Evolutionary conservation across 2,113 vertebrate species (phyloP), one percentile per base, ranked within the genome.

Genomic region (Saimiri boliviensis): DNA sequence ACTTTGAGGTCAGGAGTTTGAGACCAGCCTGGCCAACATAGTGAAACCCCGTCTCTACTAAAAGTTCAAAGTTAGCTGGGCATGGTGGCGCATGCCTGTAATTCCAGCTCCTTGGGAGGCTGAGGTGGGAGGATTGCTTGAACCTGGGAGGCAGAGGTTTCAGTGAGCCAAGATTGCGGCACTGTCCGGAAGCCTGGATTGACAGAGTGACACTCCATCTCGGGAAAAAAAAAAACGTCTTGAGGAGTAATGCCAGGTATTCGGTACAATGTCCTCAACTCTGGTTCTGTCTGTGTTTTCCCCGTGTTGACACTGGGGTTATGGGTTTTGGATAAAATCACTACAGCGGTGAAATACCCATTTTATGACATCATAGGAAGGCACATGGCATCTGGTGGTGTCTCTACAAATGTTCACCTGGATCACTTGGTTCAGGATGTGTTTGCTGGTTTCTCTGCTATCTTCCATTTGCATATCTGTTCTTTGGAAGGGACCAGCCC

Each of bases 321-420:
- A 1, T 8, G 58, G 42, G 73, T 6, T 40, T 21, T 30, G 37
- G 74, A n/a, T 13, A 35, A 8, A 4, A 20, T 14, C 3, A 8
- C 19, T 8, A 0, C 0, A 0, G 86, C 83, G 60, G 35, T 2
- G 52, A 45, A n/a, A 56, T 0, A 1, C 20, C 56, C 10, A 8
- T 10, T 70, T 42, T 1, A 3, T 30, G 45, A 4, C 7, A 0
- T 40, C 37, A 0, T 5, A 2, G 8, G 6, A 2, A 54, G n/a
- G 27, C 8, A 0, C 3, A 0, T 3, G 12, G 23, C 13, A 20
- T 19, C 40, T 0, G 20, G 21, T 2, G 17, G 7, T 0, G 0
- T 35, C 70, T 3, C 45, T 6, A 37, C 27, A 56, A 37, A 12
- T 0, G 3, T 14, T 63, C 21, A 8, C 23, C 87, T 2, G 0